Base-by-base conservation (phyloP, 2,888 invertebrate species). In the Aelia acuminata region DNA sequence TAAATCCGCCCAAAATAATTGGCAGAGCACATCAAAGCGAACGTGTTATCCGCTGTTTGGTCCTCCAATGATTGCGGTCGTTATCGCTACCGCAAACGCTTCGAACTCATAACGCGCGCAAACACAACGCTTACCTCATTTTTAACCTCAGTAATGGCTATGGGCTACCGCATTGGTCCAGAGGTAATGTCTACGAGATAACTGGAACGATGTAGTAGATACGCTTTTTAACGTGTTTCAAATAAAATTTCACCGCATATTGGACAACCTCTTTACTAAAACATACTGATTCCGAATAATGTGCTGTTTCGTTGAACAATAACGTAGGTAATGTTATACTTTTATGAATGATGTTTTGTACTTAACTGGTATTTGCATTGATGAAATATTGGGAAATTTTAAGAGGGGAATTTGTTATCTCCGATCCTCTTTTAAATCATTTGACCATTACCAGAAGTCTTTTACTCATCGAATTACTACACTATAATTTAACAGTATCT, bases 1-100 rank as follows among this genome's bases (percentile, higher is more conserved):
- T 48, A 87, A 87, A 87, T 87, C 87, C 87, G 57, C 70, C 57
- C 43, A n/a, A 47, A 47, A 87, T 87, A 87, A 87, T 87, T 87
- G 87, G 87, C 70, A 80, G 80, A 63, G 63, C 57, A 85, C 50
- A 85, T 85, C 85, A 85, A 85, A 85, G 85, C 85, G 10, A 31
- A 39, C 47, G 31, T 50, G 50, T 84, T 49, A 50, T 49, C 49
- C 48, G 85, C 85, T 50, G 53, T 49, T 53, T 85, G 85, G 39
- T 22, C 10, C 39, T 39, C 35, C 57, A 53, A 39, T 85, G 85
- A 85, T 85, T 85, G 85, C 53, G 85, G 85, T 53, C 53, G 50
- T 53, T 49, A 49, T 84, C 49, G 84, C 31, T 50, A 53, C 53
- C 85, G n/a, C 53, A n/a, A 39, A n/a, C 85, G 50, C 39, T 35